Base-by-base conservation (phyloP, 2,113 vertebrate species). In the Puffinus mauretanicus region DNA sequence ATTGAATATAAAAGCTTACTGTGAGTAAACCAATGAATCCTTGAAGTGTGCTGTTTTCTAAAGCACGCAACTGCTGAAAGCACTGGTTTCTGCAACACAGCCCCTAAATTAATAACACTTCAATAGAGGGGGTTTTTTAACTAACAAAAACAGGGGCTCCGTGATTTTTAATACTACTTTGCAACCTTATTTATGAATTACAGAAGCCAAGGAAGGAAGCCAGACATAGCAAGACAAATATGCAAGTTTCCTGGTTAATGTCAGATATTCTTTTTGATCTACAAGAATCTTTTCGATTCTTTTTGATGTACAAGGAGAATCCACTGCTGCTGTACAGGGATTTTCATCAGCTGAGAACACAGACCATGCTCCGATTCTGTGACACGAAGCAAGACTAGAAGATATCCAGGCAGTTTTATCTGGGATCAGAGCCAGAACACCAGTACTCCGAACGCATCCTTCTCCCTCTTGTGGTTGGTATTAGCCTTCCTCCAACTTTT, bases 381-480 rank as follows among this genome's bases (percentile, higher is more conserved):
- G 52, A 76, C 21, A 29, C 5, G 25, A 89, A 86, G 51, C 22
- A 57, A 65, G 34, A 4, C 72, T 76, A 38, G 44, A 69, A 52
- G 65, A 64, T 15, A 86, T 1, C 16, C n/a, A 79, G 55, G 24
- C 81, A 52, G 52, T 78, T 84, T 84, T 47, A 20, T 16, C 29
- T 25, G 38, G 54, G 38, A 84, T 55, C 12, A 60, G 40, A 88
- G 81, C 15, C 77, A 79, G 34, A 67, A 86, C 36, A 83, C 7
- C 52, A 86, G n/a, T 12, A 60, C 65, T 89, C 16, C 3, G 16
- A 89, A 76, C 0, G 18, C 12, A 79, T 89, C 88, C 83, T 91
- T 72, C 95, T 91, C 93, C 96, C 95, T 96, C 90, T 95, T 94
- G 93, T 96, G 95, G 95, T 2, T 27, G 78, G 9, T 76, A 30